phyloP scores from a whole-genome alignment of 2,113 vertebrate genomes.

The Passer montanus region DNA sequence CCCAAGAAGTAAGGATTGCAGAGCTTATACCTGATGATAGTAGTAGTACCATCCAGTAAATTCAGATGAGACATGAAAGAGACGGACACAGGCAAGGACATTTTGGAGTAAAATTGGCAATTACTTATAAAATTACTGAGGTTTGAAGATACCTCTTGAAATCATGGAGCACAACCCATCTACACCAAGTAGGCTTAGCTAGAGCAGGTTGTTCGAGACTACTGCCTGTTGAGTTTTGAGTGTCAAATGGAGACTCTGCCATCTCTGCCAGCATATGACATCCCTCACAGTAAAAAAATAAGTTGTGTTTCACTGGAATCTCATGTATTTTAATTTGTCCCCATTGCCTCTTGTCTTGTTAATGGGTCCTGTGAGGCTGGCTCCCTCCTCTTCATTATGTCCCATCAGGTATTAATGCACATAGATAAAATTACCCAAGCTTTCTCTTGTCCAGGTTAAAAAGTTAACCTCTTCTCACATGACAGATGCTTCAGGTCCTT shows the following conservation, averaged over 20 bases:
- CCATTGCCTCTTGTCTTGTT: not conserved
- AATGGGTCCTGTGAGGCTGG: not conserved
- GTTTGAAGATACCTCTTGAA: not conserved
- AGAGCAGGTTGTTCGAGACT: not conserved
- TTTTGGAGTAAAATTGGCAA: not conserved
- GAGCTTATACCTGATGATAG: not conserved
- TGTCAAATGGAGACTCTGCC: not conserved
- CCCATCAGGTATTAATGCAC: not conserved
- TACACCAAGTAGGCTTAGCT: not conserved
- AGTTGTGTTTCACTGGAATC: not conserved
- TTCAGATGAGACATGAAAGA: not conserved
- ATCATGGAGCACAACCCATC: not conserved
- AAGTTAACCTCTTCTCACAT: not conserved
- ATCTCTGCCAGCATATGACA: not conserved
- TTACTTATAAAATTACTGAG: not conserved
- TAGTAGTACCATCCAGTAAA: not conserved
- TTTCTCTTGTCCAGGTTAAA: not conserved
- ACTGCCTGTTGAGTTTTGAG: not conserved
- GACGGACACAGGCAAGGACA: not conserved
- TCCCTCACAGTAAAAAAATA: not conserved
- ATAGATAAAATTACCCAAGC: fast-evolving
- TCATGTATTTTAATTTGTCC: not conserved
- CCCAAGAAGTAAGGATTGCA: not conserved
- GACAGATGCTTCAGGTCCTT: not conserved
- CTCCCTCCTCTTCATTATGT: not conserved